Conservation (phyloP, 2,888 invertebrate genomes). For the Arctia plantaginis region DNA sequence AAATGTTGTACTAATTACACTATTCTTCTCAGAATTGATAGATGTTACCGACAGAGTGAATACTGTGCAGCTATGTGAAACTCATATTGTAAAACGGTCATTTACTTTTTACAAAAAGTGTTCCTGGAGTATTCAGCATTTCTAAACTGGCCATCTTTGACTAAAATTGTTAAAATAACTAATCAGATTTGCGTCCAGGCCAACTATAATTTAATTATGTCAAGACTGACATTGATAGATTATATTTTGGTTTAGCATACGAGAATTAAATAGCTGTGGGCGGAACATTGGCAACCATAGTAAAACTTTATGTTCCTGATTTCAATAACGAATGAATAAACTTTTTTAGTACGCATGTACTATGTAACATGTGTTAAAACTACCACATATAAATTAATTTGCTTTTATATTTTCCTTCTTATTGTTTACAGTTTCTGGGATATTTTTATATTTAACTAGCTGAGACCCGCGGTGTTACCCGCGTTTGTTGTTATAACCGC, state of each 20-base stretch:
- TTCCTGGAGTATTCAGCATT: neutral
- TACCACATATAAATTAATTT: neutral
- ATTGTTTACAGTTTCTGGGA: neutral
- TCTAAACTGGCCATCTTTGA: neutral
- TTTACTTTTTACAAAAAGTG: neutral
- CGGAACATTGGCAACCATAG: neutral
- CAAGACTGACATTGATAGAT: neutral
- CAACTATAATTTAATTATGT: neutral
- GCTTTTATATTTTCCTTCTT: neutral
- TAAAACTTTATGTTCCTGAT: neutral
- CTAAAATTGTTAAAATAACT: neutral
- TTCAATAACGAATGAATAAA: neutral
- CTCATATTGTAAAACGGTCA: neutral
- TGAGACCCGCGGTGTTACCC: no score
- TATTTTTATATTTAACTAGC: no score
- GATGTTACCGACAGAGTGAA: neutral
- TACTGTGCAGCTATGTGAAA: no score
- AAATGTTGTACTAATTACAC: constrained; percentile 11
- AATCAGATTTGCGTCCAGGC: neutral
- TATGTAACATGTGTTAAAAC: neutral
- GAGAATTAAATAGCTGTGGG: neutral
- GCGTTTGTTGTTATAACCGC: no score
- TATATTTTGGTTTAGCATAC: neutral
- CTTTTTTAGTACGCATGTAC: neutral
- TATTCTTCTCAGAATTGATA: constrained; percentile 9